These are phyloP conservation scores for Zosterops pallidus DNA, from an alignment of 2,113 vertebrate species.

Conservation along the genomic window DNA sequence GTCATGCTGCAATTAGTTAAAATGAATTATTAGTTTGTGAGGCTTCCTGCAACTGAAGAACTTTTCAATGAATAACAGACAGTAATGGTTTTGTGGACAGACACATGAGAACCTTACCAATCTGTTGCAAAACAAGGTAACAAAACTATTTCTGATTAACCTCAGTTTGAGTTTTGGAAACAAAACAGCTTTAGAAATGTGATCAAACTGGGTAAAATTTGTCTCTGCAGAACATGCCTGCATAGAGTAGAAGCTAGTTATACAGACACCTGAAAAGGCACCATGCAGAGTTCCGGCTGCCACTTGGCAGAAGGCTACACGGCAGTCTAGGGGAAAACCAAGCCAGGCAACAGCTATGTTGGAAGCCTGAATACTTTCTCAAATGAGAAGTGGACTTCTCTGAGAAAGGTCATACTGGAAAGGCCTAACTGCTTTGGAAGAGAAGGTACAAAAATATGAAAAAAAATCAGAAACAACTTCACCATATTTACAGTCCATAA, in stretches of 20 bases:
- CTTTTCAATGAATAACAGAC: background rate
- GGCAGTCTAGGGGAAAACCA: background rate
- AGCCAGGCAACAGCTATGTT: accelerated
- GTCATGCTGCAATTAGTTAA: background rate
- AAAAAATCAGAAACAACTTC: background rate
- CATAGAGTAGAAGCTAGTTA: background rate
- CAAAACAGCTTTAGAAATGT: background rate
- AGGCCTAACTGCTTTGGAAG: background rate
- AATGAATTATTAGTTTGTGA: background rate
- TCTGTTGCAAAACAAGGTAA: background rate
- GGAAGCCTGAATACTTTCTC: background rate
- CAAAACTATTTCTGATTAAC: background rate
- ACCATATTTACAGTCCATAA: background rate
- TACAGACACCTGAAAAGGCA: background rate
- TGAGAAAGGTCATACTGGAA: background rate
- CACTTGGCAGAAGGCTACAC: background rate
- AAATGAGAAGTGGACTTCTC: background rate
- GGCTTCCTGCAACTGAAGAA: background rate
- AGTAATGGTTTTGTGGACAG: background rate
- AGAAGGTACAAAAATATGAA: background rate
- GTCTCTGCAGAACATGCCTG: background rate
- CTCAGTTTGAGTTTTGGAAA: background rate
- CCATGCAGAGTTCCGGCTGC: background rate
- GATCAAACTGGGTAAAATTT: background rate
- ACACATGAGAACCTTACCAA: background rate